phyloP scores from a whole-genome alignment of 2,113 vertebrate species.

The Pseudorasbora parva region DNA sequence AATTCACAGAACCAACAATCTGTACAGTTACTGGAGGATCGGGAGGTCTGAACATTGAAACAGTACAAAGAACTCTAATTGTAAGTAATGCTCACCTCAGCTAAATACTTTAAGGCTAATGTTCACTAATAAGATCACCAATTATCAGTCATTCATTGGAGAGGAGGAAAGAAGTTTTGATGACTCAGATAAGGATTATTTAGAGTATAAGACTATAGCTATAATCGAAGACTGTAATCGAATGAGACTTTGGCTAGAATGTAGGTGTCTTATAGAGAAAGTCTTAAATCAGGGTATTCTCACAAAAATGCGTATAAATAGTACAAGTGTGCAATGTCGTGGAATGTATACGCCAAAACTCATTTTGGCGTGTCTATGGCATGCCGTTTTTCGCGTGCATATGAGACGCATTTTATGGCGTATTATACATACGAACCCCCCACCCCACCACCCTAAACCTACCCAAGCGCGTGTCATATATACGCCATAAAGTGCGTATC shows the following conservation, averaged over 20 bases:
- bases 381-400: too few relatives aligned
- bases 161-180: conserved; percentile 14
- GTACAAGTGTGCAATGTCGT: too few relatives aligned
- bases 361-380: too few relatives aligned
- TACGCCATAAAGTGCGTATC: too few relatives aligned
- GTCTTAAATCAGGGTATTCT: too few relatives aligned
- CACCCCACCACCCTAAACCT: too few relatives aligned
- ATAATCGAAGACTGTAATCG: background rate
- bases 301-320: too few relatives aligned
- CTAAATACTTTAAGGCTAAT: conserved; percentile 22
- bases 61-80: background rate
- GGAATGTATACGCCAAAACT: too few relatives aligned
- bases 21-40: background rate
- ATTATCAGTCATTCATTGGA: conserved; percentile 18
- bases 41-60: background rate
- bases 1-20: background rate
- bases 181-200: conserved; percentile 25
- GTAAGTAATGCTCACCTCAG: conserved; percentile 18
- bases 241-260: conserved; percentile 20
- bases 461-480: too few relatives aligned
- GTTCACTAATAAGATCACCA: background rate
- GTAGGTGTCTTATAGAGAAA: conserved; percentile 6
- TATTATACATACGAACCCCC: too few relatives aligned
- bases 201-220: background rate
- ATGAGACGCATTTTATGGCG: too few relatives aligned